These are phyloP conservation scores for Furnarius figulus DNA, from an alignment of 2,113 vertebrate species.

Conservation along the genomic window DNA sequence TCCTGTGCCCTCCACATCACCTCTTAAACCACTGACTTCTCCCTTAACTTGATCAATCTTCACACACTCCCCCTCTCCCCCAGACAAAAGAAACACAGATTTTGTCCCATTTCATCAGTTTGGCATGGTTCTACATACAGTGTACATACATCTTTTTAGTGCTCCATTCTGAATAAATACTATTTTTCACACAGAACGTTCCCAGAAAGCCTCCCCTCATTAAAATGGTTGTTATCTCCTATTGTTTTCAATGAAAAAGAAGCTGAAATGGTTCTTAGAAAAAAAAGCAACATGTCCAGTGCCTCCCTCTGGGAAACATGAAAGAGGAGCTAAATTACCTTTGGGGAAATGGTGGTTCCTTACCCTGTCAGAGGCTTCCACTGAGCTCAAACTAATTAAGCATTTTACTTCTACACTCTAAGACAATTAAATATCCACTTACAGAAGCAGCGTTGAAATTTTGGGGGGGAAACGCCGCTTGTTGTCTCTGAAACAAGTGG, in stretches of 20 bases:
- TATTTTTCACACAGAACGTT: not conserved
- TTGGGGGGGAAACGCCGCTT: not conserved
- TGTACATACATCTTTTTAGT: not conserved
- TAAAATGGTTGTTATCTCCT: not conserved
- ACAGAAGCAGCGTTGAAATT: not conserved
- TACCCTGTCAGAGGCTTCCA: not conserved
- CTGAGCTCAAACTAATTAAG: conserved; percentile 47
- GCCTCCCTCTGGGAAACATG: not conserved
- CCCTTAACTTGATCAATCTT: not conserved
- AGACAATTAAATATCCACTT: conserved; percentile 23
- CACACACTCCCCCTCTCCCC: not conserved
- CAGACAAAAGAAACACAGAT: not conserved
- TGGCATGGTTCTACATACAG: not conserved
- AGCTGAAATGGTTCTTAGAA: not conserved
- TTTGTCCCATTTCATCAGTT: not conserved
- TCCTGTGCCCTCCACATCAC: not conserved
- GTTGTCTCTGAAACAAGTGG: not conserved
- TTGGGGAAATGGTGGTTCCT: not conserved
- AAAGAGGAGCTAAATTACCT: conserved; percentile 12
- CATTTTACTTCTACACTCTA: conserved; percentile 14
- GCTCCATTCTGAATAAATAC: not conserved
- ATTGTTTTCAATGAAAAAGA: conserved; percentile 4
- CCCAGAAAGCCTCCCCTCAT: not conserved
- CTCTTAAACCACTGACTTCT: not conserved
- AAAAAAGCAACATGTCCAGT: not conserved